Conservation (phyloP, 1,140 invertebrate genomes). For the Drosophila mojavensis region DNA sequence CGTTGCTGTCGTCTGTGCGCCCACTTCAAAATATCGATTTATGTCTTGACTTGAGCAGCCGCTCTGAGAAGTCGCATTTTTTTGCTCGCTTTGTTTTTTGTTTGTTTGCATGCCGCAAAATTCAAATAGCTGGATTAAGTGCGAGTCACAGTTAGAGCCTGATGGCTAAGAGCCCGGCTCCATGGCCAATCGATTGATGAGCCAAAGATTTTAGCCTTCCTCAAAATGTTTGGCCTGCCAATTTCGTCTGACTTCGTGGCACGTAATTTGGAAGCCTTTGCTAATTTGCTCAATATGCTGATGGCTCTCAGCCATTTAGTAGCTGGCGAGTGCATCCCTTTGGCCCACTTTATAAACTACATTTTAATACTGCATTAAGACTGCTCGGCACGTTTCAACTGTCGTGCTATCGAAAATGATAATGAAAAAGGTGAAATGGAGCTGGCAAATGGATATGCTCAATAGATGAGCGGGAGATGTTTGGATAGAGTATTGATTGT, state of each 20-base stretch:
- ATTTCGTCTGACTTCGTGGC: conserved; percentile 7
- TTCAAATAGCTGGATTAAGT: conserved; percentile 52
- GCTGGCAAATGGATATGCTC: not conserved
- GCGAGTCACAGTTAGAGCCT: conserved; percentile 8
- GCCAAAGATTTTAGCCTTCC: conserved; percentile 15
- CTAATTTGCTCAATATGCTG: conserved; percentile 50
- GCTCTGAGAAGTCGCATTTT: not conserved
- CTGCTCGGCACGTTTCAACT: conserved; percentile 45
- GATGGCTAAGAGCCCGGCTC: conserved; percentile 20
- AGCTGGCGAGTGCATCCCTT: conserved; percentile 34
- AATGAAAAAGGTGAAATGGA: conserved; percentile 13
- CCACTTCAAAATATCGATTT: conserved; percentile 61
- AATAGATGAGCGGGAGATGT: not conserved
- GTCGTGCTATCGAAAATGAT: conserved; percentile 9
- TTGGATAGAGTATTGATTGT: no score
- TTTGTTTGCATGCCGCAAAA: conserved; percentile 39
- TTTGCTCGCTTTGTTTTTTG: conserved; percentile 18
- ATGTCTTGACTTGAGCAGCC: conserved; percentile 37
- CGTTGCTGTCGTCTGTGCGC: conserved; percentile 22
- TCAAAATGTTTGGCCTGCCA: not conserved
- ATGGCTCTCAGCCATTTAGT: conserved; percentile 39
- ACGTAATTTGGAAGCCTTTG: conserved; percentile 37
- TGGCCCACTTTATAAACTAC: conserved; percentile 28
- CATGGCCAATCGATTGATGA: conserved; percentile 37
- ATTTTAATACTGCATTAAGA: conserved; percentile 41